phyloP scores from a whole-genome alignment of 1,140 invertebrate species.

The Polypedilum vanderplanki region DNA sequence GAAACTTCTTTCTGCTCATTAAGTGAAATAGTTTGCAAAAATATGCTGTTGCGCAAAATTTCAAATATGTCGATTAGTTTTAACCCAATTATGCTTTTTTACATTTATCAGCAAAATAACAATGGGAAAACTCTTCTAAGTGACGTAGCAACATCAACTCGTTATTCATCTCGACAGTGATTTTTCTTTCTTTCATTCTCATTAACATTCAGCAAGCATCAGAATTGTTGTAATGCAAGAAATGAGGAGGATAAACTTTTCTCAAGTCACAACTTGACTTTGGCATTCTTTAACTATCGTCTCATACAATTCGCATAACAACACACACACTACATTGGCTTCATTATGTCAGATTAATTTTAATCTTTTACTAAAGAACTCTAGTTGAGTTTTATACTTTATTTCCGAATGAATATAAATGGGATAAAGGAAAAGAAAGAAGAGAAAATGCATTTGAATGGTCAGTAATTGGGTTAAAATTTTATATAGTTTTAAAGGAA shows the following conservation, averaged over 20 bases:
- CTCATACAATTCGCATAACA: not conserved
- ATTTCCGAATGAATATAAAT: too few relatives aligned
- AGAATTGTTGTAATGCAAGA: not conserved
- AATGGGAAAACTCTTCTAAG: too few relatives aligned
- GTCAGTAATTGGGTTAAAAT: too few relatives aligned
- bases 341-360: slow-evolving; percentile 19
- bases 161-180: too few relatives aligned
- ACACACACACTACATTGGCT: not conserved
- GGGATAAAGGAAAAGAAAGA: too few relatives aligned
- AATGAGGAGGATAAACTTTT: not conserved
- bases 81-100: too few relatives aligned
- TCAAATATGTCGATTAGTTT: too few relatives aligned
- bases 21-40: not conserved
- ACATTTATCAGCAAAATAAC: too few relatives aligned
- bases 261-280: not conserved
- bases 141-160: too few relatives aligned
- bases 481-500: too few relatives aligned
- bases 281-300: not conserved
- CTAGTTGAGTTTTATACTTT: not conserved
- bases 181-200: not conserved
- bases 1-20: not conserved
- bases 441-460: too few relatives aligned
- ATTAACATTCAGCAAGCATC: not conserved
- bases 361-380: not conserved
- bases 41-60: too few relatives aligned